Base-by-base conservation (phyloP, 2,888 invertebrate genomes). In the Agrochola lota region DNA sequence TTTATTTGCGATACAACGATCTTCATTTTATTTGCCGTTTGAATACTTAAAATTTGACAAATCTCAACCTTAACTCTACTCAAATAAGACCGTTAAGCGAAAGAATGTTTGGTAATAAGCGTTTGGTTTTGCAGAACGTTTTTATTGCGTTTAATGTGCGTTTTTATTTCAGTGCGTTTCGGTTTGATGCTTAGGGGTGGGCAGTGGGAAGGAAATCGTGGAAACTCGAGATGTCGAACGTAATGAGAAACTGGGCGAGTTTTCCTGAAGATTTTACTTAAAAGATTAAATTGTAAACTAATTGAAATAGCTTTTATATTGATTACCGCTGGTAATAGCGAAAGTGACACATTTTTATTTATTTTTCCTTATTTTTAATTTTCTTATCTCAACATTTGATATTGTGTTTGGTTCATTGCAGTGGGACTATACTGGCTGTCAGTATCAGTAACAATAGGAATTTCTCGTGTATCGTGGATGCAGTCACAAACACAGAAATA, bases 111-210 rank as follows among this genome's bases (percentile, higher is more conserved):
- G 30, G 57, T 40, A 46, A 0, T 49, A 46, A 74, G 26, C 67
- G 55, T 60, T 81, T 80, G 79, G 85, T 77, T 82, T 84, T 81
- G 80, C 64, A 79, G 68, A 83, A 62, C 69, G 82, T 75, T 88
- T 91, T 91, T 90, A 91, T 90, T 85, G 86, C 81, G 74, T 89
- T 88, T 91, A 91, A 91, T 91, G 91, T 82, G 83, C 86, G 87
- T 90, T 91, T 92, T 91, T 91, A 91, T 91, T 91, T 89, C 79
- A 83, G 82, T 84, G 84, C 89, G 85, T 87, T 89, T 86, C 89
- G 80, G 84, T 89, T 90, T 90, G 90, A 91, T 90, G 90, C 86
- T 74, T 71, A 80, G 71, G 79, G 83, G 84, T 74, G 84, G 66
- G 84, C 66, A 83, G 71, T 55, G 84, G 43, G n/a, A 12, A 64